Conservation (phyloP, 2,113 vertebrate species). For the Bungarus multicinctus region DNA sequence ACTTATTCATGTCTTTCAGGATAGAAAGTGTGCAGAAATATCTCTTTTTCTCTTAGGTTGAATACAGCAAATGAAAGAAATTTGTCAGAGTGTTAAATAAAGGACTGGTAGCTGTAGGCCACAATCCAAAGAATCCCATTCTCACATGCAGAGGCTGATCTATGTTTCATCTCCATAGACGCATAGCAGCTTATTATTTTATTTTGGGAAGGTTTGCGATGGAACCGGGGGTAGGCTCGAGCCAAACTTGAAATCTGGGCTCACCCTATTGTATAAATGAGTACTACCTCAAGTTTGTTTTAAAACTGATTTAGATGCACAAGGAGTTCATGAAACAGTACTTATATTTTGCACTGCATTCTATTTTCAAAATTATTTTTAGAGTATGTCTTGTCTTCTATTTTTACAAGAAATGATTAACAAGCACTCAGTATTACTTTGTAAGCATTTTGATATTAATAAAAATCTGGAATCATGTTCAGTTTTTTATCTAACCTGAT, state of each 20-base stretch:
- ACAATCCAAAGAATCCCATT: background rate
- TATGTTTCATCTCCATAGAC: background rate
- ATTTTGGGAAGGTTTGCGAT: background rate
- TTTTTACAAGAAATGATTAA: background rate
- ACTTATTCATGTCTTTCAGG: background rate
- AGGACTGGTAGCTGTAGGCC: background rate
- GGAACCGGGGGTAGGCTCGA: background rate
- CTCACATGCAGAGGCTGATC: background rate
- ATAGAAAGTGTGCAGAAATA: background rate
- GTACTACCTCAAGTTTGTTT: constrained; percentile 4
- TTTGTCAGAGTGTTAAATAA: background rate
- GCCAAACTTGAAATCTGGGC: background rate
- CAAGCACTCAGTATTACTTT: background rate
- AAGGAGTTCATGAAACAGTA: background rate
- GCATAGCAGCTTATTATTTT: background rate
- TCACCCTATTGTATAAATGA: background rate
- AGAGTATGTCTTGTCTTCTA: background rate
- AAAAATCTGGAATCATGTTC: background rate
- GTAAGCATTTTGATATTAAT: background rate
- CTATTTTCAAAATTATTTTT: background rate
- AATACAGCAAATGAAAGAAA: background rate
- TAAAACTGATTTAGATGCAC: background rate
- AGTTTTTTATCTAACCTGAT: background rate
- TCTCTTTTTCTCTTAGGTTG: background rate
- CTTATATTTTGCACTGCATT: background rate